Evolutionary conservation across 2,113 vertebrate species (phyloP), one percentile per base, ranked within the genome.

Genomic region (Trochalopteron elliotii): DNA sequence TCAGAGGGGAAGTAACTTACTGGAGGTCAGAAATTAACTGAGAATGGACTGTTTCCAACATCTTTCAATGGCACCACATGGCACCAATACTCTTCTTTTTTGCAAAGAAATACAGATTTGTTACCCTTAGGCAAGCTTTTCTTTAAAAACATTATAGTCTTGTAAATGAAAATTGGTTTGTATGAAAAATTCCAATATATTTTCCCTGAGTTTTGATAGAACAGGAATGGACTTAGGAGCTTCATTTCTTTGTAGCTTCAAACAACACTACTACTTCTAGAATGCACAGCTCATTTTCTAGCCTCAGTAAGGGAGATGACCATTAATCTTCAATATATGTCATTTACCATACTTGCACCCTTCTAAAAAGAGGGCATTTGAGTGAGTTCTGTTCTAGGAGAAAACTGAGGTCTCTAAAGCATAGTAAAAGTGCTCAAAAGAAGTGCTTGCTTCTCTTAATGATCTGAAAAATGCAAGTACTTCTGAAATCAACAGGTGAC

Each of bases 161-260:
- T 80, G 37, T 59, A 52, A 56, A 72, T 13, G 8, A 68, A 85
- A 77, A 79, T 45, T 5, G 27, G 64, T 90, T 53, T 87, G 31
- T 68, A 56, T 57, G 27, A 94, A 79, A 79, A 68, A 56, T 91
- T 64, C 35, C 44, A 53, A 4, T 31, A 69, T 23, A 49, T 11
- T 49, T 67, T 87, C 61, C 50, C 35, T 49, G n/a, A 69, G 37
- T 60, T 71, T 87, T 93, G 80, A 78, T 17, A 87, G 61, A 85
- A 85, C 60, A 91, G 60, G 81, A 40, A 82, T 76, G 28, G 57
- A 87, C 11, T 87, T 71, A 86, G 86, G 49, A 68, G 17, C 42
- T 96, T 95, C 49, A 95, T 55, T 87, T 74, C 63, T 89, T 83
- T 92, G 42, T 85, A 95, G 25, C 18, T 85, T 93, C 71, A 93